Base-by-base conservation (phyloP, 2,888 invertebrate genomes). In the Phalera bucephala region DNA sequence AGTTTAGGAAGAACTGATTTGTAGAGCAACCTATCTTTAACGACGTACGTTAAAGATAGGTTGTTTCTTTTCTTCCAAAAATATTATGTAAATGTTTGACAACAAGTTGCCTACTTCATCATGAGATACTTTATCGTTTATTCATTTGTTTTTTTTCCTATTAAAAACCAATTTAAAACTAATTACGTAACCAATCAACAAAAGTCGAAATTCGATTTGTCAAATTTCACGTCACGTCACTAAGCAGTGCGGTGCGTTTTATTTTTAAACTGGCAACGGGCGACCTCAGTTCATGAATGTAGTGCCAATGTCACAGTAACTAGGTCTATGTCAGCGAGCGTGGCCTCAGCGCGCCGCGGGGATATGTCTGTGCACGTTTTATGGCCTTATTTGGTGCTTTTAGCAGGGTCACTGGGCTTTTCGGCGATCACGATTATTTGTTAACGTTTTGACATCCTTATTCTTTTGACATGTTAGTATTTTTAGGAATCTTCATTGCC, bases 231-330 rank as follows among this genome's bases (percentile, higher is more conserved):
- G 63, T 63, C 72, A 64, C 64, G 57, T 65, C 67, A 58, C 30
- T 50, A 57, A 52, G 52, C 55, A 46, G 54, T 45, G 50, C 46
- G 67, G 17, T 60, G 57, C 53, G 73, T 72, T 77, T 79, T 87
- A 86, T 87, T 83, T 88, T 87, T 85, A 86, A 78, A 82, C 75
- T 65, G 64, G 74, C 69, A 75, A 70, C 80, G 70, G 71, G 68
- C 80, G 87, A 85, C 87, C 88, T 88, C 73, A 75, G 80, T 70
- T 71, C 69, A 72, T 82, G 86, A 89, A 89, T 89, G 88, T 87
- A 89, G 88, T 89, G 87, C 88, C 88, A 89, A 89, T 89, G 88
- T 86, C 88, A 71, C 67, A 52, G 72, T 78, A 89, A 71, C 82
- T 88, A 79, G 88, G 88, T 89, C 88, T 89, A 80, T 89, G 88